Evolutionary conservation across 2,113 vertebrate genomes (phyloP), one percentile per base, ranked within the genome.

Genomic region (Cebidichthys violaceus): DNA sequence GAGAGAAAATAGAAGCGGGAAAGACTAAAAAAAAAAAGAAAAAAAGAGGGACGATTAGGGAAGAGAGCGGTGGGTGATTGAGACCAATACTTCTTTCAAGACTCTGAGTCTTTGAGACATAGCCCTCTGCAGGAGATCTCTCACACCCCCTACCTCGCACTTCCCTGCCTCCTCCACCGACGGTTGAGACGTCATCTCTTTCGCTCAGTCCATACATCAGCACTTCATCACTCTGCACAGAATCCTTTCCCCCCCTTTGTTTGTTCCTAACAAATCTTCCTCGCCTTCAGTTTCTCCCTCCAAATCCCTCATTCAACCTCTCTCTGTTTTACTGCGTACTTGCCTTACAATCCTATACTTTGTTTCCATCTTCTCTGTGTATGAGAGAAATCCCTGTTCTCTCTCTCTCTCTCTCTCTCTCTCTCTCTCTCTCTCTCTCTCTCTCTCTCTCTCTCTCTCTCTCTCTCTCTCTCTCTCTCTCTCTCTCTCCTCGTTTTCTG

Each of bases 131-230:
- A 80, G 71, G n/a, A 80, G 60, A 85, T 61, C 41, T 61, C 47
- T 72, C 41, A 47, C 43, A 70, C 64, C 50, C 41, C 54, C 64
- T 37, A 41, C 65, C 64, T 82, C 43, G 10, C 39, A 71, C 37
- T 45, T 74, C 9, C 35, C 57, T 71, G 39, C 69, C 64, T 62
- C 61, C 50, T 76, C 14, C 9, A 81, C 75, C 9, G 24, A 55
- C 73, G 61, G 55, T 66, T 74, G 61, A 71, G 59, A 83, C 57
- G 67, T 82, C 79, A 77, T 77, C 43, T 59, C 50, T 47, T 87
- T 60, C 1, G 0, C 18, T 84, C 27, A 61, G 68, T 75, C 27
- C 41, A 70, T 64, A 37, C 41, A 75, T 70, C 74, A 86, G 57
- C 50, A 61, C 70, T 81, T 72, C 37, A 76, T 79, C 70, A 55